Evolutionary conservation across 2,888 invertebrate genomes (phyloP), one percentile per base, ranked within the genome.

Genomic region (Venustoraphidia nigricollis): DNA sequence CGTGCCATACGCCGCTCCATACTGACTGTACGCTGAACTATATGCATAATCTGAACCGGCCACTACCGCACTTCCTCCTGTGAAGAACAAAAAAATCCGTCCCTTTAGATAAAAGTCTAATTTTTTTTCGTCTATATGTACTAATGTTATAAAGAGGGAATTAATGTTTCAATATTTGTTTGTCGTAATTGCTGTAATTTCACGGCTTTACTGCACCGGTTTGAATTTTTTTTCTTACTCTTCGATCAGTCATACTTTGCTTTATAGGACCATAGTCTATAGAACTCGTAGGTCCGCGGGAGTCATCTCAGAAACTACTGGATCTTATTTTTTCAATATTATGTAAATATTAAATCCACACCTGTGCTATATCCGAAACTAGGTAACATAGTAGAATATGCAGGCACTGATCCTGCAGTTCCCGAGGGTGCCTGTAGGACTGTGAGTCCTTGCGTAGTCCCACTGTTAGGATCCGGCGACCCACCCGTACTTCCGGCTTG

Each of bases 1-100:
- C 50, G 79, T 75, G 51, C 77, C 76, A 53, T 75, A 74, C 10
- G 84, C 77, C 51, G 83, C 78, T 50, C 83, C 81, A 65, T 86
- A 86, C 62, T 85, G 79, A 57, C 76, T 72, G 72, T 89, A 89
- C 54, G 79, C 77, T 49, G 83, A 77, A 62, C 77, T 80, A 62
- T 83, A 83, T 36, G 81, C 74, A 63, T 83, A 83, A 61, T 83
- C 83, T 48, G 76, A 65, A 38, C 71, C 73, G 43, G 77, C 74
- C 47, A 77, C 76, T 47, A 77, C 76, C 34, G 75, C 70, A 49
- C 77, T 75, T 52, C 79, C 76, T 56, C 78, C 79, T 80, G 63
- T 38, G 65, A 67, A 50, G 56, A 55, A 60, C 53, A 43, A 46
- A 48, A 47, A 17, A 17, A 17, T 17, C 17, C 17, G 3, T 17